Percentiles rank a stretch among this genome's conserved stretches.
Conservation (phyloP, 2,797 vertebrate species). For the Spinus pinus region DNA sequence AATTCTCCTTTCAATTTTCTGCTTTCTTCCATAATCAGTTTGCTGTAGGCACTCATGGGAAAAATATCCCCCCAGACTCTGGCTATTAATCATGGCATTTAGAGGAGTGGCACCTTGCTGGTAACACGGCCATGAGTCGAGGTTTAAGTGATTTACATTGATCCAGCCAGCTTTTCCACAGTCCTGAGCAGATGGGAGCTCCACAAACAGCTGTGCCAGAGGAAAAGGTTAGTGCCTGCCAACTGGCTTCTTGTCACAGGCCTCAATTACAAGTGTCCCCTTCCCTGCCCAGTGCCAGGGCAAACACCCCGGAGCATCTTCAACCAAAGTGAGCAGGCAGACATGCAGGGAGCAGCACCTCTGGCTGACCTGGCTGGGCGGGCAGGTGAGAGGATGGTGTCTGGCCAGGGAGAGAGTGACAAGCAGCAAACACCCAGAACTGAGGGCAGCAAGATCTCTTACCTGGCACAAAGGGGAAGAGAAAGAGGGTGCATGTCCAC, state of each 20-base stretch:
- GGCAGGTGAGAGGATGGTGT: fast-evolving
- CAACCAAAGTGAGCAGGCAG: not conserved
- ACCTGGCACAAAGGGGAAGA: not conserved
- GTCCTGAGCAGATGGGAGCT: not conserved
- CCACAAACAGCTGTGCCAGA: not conserved
- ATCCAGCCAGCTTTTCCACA: not conserved
- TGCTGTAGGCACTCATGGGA: not conserved
- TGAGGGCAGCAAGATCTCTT: not conserved
- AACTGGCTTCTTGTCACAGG: not conserved
- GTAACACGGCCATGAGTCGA: not conserved
- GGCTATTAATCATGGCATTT: not conserved
- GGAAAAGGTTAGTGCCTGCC: not conserved
- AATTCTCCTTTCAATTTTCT: not conserved
- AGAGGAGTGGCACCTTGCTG: not conserved
- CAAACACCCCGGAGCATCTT: not conserved
- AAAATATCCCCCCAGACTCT: not conserved
- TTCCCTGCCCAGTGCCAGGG: not conserved
- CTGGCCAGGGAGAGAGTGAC: not conserved
- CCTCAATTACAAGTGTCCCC: not conserved
- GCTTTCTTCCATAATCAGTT: conserved; percentile 23
- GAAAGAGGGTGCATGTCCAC: not conserved
- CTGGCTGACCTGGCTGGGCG: not conserved
- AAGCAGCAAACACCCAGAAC: not conserved
- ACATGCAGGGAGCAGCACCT: not conserved
- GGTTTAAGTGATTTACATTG: conserved; percentile 18